Percentiles rank a stretch among this genome's conserved stretches.
Conservation (phyloP, 2,797 vertebrate genomes). For the Esox masquinongy region DNA sequence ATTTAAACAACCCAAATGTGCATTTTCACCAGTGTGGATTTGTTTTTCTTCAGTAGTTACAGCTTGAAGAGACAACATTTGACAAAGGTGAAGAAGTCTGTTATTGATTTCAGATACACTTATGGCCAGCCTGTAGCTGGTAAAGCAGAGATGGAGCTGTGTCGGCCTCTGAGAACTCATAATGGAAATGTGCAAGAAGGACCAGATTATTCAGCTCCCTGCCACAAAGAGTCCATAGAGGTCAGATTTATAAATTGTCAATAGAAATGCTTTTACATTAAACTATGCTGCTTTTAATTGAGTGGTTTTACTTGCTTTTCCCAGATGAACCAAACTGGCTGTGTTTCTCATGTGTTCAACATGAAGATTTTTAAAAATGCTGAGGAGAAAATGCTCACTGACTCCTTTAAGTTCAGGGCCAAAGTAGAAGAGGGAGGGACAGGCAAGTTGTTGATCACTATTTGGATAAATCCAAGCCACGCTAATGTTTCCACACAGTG, state of each 20-base stretch:
- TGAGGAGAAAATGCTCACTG: not conserved
- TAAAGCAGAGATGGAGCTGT: constrained; percentile 27
- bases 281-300: not conserved
- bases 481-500: too few species aligned
- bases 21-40: too few species aligned
- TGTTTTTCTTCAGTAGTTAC: too few species aligned
- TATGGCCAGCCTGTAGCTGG: constrained; percentile 63
- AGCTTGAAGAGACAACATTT: not conserved
- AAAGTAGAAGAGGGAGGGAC: constrained; percentile 63
- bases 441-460: constrained; percentile 33
- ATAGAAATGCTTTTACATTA: not conserved
- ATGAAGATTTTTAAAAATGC: constrained; percentile 41
- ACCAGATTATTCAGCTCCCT: not conserved
- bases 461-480: not conserved
- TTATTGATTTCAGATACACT: constrained; percentile 52
- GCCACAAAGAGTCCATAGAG: constrained; percentile 25
- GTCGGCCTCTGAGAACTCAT: not conserved
- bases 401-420: constrained; percentile 11
- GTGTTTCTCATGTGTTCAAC: constrained; percentile 40
- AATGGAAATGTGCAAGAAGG: rapidly evolving
- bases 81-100: not conserved
- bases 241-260: not conserved
- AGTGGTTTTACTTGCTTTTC: not conserved
- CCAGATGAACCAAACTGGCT: constrained; percentile 49
- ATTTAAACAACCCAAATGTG: not conserved